Evolutionary conservation across 1,140 invertebrate species (phyloP), one percentile per base, ranked within the genome.

Genomic region (Cydia splendana): DNA sequence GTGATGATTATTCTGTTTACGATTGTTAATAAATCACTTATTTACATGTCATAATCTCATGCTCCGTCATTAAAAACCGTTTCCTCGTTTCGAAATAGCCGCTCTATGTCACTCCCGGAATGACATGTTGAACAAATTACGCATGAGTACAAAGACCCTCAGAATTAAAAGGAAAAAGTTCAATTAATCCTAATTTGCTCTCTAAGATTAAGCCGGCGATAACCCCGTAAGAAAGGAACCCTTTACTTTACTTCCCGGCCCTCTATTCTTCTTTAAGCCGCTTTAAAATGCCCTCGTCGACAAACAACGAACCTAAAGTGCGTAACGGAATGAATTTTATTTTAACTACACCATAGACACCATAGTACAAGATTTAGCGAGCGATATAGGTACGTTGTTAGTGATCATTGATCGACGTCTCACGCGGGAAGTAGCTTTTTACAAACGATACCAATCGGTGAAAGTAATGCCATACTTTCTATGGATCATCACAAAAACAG

Each of bases 151-250:
- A 91, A 90, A 88, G 84, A 83, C 84, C 79, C 82, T 81, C 80
- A 79, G 83, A 86, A 84, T 85, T 87, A 88, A 91, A 88, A 89
- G 85, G 86, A 88, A 92, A 89, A 91, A 91, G 88, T 89, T 92
- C 89, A 90, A 92, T 92, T 93, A 92, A 93, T 93, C 91, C 91
- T 90, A 93, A 92, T 93, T 93, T 91, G 88, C 84, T 85, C 86
- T 85, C 86, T 85, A 84, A 93, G 91, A 93, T 92, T 91, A 92
- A 89, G 83, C 85, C 84, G 76, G 79, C 88, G 91, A 93, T 93
- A 93, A 91, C 82, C 81, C 34, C 85, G 86, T 89, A 91, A 84
- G 87, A 79, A 84, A 86, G 80, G 87, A 88, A 91, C 88, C 90
- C 90, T 91, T 91, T 89, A 85, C 86, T 88, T 88, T 84, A 79